phyloP scores from a whole-genome alignment of 2,888 invertebrate genomes.

The Aspidiotus destructor region DNA sequence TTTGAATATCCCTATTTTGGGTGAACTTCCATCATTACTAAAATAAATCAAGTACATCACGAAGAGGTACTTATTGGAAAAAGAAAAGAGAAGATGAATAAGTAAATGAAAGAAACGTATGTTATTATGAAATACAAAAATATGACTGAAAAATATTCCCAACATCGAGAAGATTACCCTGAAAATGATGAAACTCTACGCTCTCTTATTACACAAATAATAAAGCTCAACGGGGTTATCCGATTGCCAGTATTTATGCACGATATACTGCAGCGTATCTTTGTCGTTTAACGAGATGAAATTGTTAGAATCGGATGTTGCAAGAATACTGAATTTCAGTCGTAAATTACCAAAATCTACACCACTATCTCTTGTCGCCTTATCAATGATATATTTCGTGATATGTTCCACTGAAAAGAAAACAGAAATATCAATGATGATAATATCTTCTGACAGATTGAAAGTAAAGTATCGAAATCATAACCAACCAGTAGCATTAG shows the following conservation, averaged over 20 bases:
- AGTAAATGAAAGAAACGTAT: no score
- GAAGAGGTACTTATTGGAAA: no score
- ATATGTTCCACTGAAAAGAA: conserved; percentile 75
- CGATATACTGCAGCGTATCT: conserved; percentile 82
- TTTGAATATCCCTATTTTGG: no score
- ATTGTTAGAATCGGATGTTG: conserved; percentile 74
- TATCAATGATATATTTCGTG: conserved; percentile 89
- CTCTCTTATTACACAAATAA: conserved; percentile 53
- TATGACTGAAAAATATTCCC: no score
- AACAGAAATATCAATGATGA: conserved; percentile 11
- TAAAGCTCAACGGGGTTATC: conserved; percentile 95
- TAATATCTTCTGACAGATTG: neutral
- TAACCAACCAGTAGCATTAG: conserved; percentile 75
- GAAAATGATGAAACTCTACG: conserved; percentile 1
- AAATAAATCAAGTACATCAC: no score
- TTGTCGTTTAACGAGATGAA: conserved; percentile 76
- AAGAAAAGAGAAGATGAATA: no score
- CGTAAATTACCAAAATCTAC: conserved; percentile 60
- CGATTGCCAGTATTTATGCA: conserved; percentile 89
- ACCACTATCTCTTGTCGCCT: conserved; percentile 69
- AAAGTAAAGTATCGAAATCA: neutral
- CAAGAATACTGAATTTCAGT: conserved; percentile 77
- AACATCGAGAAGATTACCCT: neutral
- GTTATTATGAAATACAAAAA: no score
- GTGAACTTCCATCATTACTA: no score